A percentile compares a stretch with the other conserved stretches of the same genome.
Evolutionary conservation across 2,797 vertebrate genomes (phyloP).

Genomic region (Falco biarmicus): DNA sequence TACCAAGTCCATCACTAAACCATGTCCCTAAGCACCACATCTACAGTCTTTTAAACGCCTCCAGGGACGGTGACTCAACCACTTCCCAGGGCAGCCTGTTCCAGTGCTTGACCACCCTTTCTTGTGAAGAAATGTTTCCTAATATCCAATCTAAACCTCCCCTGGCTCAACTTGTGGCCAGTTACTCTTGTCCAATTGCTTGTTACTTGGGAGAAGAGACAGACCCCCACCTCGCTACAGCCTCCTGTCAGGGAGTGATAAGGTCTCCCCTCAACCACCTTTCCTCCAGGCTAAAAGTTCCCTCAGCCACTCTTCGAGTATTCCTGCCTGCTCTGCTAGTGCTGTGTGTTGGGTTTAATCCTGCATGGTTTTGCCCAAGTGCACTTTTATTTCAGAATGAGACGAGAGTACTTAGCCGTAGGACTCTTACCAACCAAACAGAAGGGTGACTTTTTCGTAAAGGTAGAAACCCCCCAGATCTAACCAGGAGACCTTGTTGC

Average conservation of each 20-base stretch:
- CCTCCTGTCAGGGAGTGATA: no score
- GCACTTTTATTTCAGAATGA: neutral
- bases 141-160: neutral
- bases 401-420: neutral
- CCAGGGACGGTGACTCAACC: neutral
- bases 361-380: neutral
- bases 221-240: no score
- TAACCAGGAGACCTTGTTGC: neutral
- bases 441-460: neutral
- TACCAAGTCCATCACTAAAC: neutral
- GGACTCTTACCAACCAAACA: neutral
- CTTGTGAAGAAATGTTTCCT: neutral
- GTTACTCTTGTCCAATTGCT: neutral
- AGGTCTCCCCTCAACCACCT: no score
- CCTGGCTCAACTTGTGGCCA: neutral
- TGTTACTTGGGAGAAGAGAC: neutral
- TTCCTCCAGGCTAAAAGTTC: neutral
- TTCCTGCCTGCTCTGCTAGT: neutral
- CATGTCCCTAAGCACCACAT: neutral
- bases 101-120: neutral
- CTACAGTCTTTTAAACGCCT: neutral
- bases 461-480: fast-evolving
- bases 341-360: neutral
- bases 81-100: neutral
- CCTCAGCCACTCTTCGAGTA: neutral